A percentile compares a stretch with the other conserved stretches of the same genome.
Evolutionary conservation across 1,140 invertebrate genomes (phyloP).

Genomic region (Drosophila nasuta): DNA sequence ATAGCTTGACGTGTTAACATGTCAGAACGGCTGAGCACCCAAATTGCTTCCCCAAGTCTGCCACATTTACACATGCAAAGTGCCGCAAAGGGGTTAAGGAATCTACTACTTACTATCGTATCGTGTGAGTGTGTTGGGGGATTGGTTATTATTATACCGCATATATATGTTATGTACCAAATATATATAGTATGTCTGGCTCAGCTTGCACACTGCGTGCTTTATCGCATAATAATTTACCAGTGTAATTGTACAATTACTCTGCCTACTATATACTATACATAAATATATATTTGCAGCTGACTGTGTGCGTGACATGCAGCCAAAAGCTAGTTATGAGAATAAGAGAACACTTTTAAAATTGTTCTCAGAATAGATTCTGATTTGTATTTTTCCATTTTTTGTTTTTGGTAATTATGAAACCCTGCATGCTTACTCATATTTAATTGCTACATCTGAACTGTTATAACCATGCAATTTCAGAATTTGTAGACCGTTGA

Average conservation of each 20-base stretch:
- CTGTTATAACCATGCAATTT: neutral
- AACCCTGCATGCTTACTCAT: neutral
- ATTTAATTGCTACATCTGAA: neutral
- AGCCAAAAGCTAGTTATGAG: neutral
- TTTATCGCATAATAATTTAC: conserved; percentile 81
- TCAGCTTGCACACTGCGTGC: conserved; percentile 69
- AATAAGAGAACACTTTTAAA: conserved; percentile 40
- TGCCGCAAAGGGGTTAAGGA: conserved; percentile 41
- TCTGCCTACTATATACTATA: neutral
- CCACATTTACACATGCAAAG: conserved; percentile 68
- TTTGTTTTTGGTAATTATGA: conserved; percentile 1
- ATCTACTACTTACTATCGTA: neutral
- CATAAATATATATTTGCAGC: neutral
- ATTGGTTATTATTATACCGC: conserved; percentile 19
- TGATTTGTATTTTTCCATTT: neutral
- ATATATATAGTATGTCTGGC: conserved; percentile 31
- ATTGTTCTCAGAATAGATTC: conserved; percentile 64
- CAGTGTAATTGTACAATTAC: conserved; percentile 79
- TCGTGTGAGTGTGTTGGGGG: neutral
- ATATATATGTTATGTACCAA: conserved; percentile 10
- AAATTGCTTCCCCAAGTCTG: conserved; percentile 26
- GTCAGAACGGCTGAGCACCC: conserved; percentile 28
- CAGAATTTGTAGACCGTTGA: neutral
- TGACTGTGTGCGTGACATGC: conserved; percentile 32
- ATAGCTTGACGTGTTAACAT: conserved; percentile 74